Conservation (phyloP, 2,888 invertebrate genomes). For the Polymixis lichenea region DNA sequence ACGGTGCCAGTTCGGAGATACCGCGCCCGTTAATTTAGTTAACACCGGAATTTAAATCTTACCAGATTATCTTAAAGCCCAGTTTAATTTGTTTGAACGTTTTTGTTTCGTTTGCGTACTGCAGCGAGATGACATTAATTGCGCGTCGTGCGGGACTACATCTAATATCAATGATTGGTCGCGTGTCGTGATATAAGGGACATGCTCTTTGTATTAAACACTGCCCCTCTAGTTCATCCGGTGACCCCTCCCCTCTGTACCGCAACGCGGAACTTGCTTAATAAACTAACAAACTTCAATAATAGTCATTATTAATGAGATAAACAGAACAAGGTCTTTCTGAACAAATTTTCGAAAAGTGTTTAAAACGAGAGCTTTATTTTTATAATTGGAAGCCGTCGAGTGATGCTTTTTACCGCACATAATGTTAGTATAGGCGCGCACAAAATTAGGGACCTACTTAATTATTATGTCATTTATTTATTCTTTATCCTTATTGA, state of each 20-base stretch:
- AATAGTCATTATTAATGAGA: neutral
- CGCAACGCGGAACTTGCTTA: neutral
- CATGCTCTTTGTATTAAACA: constrained; percentile 5
- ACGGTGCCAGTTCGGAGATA: constrained; percentile 21
- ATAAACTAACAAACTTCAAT: neutral
- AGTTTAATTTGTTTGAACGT: constrained; percentile 12
- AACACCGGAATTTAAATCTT: constrained; percentile 35
- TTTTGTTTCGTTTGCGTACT: constrained; percentile 24
- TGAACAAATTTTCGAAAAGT: neutral
- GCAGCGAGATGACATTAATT: constrained; percentile 61
- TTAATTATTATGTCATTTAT: neutral
- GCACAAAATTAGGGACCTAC: neutral
- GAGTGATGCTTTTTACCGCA: neutral
- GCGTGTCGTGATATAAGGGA: constrained; percentile 46
- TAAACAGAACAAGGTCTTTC: neutral
- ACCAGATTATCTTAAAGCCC: constrained; percentile 25
- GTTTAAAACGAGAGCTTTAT: neutral
- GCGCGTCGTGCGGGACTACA: constrained; percentile 53
- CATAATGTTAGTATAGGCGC: neutral
- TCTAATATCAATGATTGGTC: constrained; percentile 63
- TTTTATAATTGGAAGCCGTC: neutral
- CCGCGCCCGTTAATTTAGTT: constrained; percentile 16
- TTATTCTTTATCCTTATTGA: too few species aligned
- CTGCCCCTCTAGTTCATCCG: neutral
- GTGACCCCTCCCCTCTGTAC: neutral